Evolutionary conservation across 2,888 invertebrate genomes (phyloP).

Genomic region (Pseudococcus jackbeardsleyi): DNA sequence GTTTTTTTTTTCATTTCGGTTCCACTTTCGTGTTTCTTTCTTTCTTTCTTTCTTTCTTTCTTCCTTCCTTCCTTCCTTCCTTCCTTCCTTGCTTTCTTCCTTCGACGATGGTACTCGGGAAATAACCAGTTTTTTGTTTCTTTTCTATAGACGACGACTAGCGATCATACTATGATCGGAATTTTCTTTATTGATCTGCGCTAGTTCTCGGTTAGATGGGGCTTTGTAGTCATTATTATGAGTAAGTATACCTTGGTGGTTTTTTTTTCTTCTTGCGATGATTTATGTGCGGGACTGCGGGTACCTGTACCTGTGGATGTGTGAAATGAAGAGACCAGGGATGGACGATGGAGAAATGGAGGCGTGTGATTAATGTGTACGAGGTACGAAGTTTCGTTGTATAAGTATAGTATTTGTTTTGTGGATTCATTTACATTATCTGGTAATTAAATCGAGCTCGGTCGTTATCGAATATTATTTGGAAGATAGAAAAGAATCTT

Average conservation of each 20-base stretch:
- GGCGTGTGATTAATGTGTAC: background rate
- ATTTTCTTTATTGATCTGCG: conserved; percentile 35
- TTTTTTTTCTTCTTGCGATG: background rate
- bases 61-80: no score
- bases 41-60: no score
- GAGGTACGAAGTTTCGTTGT: background rate
- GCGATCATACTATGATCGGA: conserved; percentile 43
- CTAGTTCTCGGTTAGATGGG: background rate
- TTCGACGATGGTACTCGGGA: background rate
- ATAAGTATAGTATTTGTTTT: background rate
- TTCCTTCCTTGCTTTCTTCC: no score
- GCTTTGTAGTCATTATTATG: background rate
- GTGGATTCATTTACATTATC: background rate
- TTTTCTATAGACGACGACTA: background rate
- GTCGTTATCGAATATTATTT: background rate
- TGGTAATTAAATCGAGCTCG: background rate
- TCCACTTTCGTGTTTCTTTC: background rate
- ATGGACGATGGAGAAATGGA: background rate
- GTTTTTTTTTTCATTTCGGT: background rate
- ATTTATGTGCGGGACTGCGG: background rate
- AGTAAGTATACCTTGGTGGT: no score
- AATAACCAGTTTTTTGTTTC: conserved; percentile 31
- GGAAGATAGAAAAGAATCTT: background rate
- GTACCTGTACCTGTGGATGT: background rate
- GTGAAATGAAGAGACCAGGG: background rate